Evolutionary conservation across 2,888 invertebrate genomes (phyloP), one percentile per base, ranked within the genome.

Genomic region (Dioctria rufipes): DNA sequence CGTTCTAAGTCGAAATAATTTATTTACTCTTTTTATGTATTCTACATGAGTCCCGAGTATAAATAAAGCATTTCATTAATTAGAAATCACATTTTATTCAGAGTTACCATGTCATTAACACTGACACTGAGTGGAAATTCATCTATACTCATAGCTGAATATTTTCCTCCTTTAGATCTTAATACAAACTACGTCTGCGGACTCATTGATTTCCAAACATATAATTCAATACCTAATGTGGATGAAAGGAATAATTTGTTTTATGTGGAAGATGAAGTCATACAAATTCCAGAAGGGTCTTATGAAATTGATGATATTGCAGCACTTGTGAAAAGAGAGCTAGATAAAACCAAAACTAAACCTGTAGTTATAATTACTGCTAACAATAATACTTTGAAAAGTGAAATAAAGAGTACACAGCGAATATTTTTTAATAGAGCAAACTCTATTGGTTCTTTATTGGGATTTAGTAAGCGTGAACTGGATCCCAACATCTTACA

Each of bases 281-380:
- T 86, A 25, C 83, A 75, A 40, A 84, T 86, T 60, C 85, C 86
- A 40, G 82, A 75, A 3, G 86, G 86, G 9, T 84, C 85, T 6
- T 86, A 87, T 80, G 86, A 87, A 84, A 82, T 86, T 63, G 82
- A 84, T n/a, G 85, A 86, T 83, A 84, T 86, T 54, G 83, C 84
- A 25, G 3, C 25, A 13, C 39, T 11, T 49, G 65, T 78, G 4
- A 42, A 40, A 6, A 43, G 58, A 40, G 42, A 13, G 37, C 49
- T 78, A 66, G 49, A 39, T 37, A 9, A 51, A 39, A 61, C n/a
- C 25, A 65, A 65, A 40, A 40, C 78, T 9, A 66, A 63, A 2
- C 8, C 25, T 46, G 3, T 4, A 49, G 25, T 80, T 65, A 58
- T 40, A 25, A 80, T 81, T 11, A 54, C 51, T 54, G 79, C 81